These are phyloP conservation scores for Melieria crassipennis DNA, from an alignment of 2,888 invertebrate species.

Conservation along the genomic window DNA sequence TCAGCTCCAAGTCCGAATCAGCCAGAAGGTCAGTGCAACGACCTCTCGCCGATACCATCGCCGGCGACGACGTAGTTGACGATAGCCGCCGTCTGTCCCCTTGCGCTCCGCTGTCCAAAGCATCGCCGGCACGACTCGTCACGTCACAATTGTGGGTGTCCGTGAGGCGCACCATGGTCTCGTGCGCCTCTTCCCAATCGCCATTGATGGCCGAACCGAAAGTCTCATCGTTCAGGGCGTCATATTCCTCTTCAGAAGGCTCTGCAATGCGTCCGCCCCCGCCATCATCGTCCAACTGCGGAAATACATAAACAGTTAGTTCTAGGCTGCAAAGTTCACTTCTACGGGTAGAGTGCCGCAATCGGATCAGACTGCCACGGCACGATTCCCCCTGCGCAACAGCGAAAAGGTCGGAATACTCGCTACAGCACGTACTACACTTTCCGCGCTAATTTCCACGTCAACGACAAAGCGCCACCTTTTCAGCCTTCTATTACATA, in stretches of 20 bases:
- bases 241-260: conserved; percentile 84
- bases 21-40: conserved; percentile 34
- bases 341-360: too few species aligned
- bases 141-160: conserved; percentile 54
- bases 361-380: conserved; percentile 10
- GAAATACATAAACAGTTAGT: neutral
- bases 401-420: too few species aligned
- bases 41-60: conserved; percentile 36
- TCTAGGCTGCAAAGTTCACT: too few species aligned
- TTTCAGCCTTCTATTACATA: too few species aligned
- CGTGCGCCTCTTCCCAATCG: conserved; percentile 80
- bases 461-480: too few species aligned
- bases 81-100: conserved; percentile 31
- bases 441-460: too few species aligned
- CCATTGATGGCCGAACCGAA: conserved; percentile 82
- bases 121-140: conserved; percentile 40
- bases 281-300: conserved; percentile 60
- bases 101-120: conserved; percentile 28
- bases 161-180: conserved; percentile 70
- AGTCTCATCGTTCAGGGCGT: conserved; percentile 92
- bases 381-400: neutral
- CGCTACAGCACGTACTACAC: too few species aligned
- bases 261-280: conserved; percentile 70
- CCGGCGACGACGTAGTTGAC: conserved; percentile 40
- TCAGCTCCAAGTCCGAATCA: conserved; percentile 64